Evolutionary conservation across 2,113 vertebrate species (phyloP).

Genomic region (Seriola dumerili): DNA sequence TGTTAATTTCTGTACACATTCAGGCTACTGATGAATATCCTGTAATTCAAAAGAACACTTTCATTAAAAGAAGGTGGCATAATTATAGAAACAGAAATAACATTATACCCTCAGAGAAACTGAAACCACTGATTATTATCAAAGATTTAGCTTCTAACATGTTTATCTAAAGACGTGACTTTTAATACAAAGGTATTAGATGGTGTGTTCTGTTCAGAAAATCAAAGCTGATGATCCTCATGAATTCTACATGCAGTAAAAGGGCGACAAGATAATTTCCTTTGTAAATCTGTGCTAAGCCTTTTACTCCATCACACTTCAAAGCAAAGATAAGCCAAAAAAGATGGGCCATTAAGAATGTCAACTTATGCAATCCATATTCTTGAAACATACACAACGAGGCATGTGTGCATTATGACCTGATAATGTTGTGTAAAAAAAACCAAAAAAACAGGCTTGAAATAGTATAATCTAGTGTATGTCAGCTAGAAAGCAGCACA

Average conservation of each 20-base stretch:
- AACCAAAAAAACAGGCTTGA: background rate
- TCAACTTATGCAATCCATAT: slow-evolving; percentile 30
- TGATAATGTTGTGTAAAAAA: slow-evolving; percentile 12
- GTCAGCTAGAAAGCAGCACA: slow-evolving; percentile 20
- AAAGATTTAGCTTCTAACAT: background rate
- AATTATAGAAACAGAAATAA: background rate
- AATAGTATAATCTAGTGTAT: slow-evolving; percentile 8
- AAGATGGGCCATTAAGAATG: background rate
- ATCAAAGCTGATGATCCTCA: background rate
- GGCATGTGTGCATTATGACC: slow-evolving; percentile 14
- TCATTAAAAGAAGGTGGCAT: background rate
- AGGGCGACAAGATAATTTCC: background rate
- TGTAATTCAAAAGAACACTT: background rate
- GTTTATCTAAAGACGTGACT: background rate
- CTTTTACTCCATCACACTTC: background rate
- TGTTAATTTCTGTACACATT: background rate
- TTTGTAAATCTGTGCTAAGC: background rate
- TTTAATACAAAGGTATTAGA: background rate
- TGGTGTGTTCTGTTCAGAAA: background rate
- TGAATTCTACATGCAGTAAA: background rate
- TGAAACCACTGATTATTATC: background rate
- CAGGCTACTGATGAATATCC: no score
- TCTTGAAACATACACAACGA: background rate
- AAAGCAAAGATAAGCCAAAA: slow-evolving; percentile 9
- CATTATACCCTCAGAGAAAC: background rate